Percentiles rank a stretch among this genome's conserved stretches.
Conservation (phyloP, 30 jellyfish, hydroid and myxozoan genomes). For the Pelagia noctiluca region DNA sequence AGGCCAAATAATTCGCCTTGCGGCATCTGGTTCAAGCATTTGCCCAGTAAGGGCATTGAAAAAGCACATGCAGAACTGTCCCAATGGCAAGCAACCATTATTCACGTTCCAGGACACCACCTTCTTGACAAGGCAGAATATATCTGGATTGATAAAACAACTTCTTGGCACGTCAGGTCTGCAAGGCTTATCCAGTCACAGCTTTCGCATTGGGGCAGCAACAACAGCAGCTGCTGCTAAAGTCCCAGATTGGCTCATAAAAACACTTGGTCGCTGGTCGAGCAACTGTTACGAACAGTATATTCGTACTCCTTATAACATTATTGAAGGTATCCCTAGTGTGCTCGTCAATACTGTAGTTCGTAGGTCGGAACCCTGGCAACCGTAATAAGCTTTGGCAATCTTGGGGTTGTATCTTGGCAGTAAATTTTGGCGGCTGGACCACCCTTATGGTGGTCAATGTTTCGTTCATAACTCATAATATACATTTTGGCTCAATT, state of each 20-base stretch:
- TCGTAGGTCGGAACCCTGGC: constrained; percentile 20
- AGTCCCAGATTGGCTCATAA: constrained; percentile 16
- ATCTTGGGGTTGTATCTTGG: constrained; percentile 20
- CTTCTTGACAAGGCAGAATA: neutral
- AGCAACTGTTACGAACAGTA: constrained; percentile 24
- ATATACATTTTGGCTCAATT: constrained; percentile 5
- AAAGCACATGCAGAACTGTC: neutral
- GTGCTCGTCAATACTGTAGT: constrained; percentile 8
- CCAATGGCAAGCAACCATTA: neutral
- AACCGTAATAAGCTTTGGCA: constrained; percentile 7
- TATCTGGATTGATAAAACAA: neutral
- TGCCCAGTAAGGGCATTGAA: constrained; percentile 11
- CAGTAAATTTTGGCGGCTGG: constrained; percentile 29
- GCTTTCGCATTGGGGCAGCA: constrained; percentile 32
- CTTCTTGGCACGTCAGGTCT: neutral
- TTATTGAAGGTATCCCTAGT: constrained; percentile 2
- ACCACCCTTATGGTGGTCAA: constrained; percentile 20
- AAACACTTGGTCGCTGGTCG: constrained; percentile 35
- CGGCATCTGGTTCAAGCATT: neutral
- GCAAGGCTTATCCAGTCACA: constrained; percentile 14
- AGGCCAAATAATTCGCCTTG: too few species aligned
- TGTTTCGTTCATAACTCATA: neutral
- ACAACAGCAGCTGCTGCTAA: constrained; percentile 34
- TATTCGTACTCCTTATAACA: constrained; percentile 10
- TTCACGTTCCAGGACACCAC: neutral